Evolutionary conservation across 2,888 invertebrate genomes (phyloP), one percentile per base, ranked within the genome.

Genomic region (Nasonia oneida): DNA sequence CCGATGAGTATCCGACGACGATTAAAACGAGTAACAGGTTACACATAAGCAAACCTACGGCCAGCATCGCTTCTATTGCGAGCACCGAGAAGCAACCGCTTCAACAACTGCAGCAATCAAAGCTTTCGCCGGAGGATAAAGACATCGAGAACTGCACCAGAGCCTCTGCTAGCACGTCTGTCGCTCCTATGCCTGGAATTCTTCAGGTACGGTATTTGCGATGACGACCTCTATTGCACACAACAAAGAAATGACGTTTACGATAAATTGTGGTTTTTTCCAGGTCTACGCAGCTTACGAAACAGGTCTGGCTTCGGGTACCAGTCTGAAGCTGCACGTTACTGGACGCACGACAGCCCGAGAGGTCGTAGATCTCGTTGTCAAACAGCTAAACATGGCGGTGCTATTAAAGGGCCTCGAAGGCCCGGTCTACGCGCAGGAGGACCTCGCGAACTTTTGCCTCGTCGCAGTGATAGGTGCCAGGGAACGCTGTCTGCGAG

Each of bases 251-350:
- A 61, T 23, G 57, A 6, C n/a, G 8, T n/a, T 61, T n/a, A 61
- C 6, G 23, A 61, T 1, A 6, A n/a, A 18, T 61, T 15, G 53
- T 29, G 29, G 29, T 61, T 1, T 61, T 61, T 94, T 96, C 53
- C 96, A 99, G 95, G 98, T 99, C 10, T 99, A 97, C 92, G 98
- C 99, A 8, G 99, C 99, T 0, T 99, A 99, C 93, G 98, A 99
- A 89, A 98, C 98, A 0, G 99, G 99, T 12, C 94, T 99, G 89
- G 98, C 98, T 1, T 96, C 96, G 87, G 99, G 98, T 8, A 98
- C 98, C 0, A 98, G 98, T 90, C 95, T 99, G 57, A 98, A 98
- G 90, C 94, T 99, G 3, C 98, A 98, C 93, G 98, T 99, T 0
- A 98, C 98, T 0, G 97, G 97, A 0, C 95, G 97, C 89, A 99